Evolutionary conservation across 1,140 invertebrate species (phyloP), one percentile per base, ranked within the genome.

Genomic region (Drosophila cardini): DNA sequence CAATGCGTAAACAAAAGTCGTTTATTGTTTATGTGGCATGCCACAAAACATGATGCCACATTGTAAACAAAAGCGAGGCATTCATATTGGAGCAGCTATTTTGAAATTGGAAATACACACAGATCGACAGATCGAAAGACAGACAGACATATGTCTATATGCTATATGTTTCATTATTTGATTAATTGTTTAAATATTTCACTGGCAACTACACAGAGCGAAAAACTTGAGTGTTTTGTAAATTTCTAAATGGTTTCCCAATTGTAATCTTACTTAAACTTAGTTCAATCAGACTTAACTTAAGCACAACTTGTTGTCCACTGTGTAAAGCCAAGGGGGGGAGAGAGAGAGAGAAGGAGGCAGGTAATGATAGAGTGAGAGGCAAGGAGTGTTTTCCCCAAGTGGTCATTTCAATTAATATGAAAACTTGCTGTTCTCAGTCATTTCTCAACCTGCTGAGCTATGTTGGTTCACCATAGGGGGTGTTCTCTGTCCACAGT

Each of bases 1-100:
- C 46, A 16, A 30, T 48, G 43, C 36, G 56, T 86, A 85, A 85
- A 85, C 82, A 85, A 81, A 81, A 72, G 62, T 60, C 62, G 53
- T 15, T 70, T 63, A 62, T 85, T 80, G 81, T 78, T 81, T 81
- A 72, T 86, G 68, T 64, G 38, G 50, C 16, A 63, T 74, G 60
- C 74, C 82, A 40, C 56, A 55, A 60, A 32, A 46, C 21, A 69
- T 62, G 72, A 2, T 52, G 26, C 48, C 48, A 15, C 26, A 52
- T 38, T 67, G 62, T 84, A 85, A 78, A 85, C 82, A 85, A 81
- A 57, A 6, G 21, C 36, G n/a, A 57, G 56, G 45, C 68, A 86
- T 85, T 84, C 78, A 81, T 74, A 76, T 42, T 70, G 53, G 57
- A 53, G n/a, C 50, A 61, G 52, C 45, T 30, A 48, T 32, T 52